Conservation (phyloP, 2,888 invertebrate species). For the Hyppa rectilinea region DNA sequence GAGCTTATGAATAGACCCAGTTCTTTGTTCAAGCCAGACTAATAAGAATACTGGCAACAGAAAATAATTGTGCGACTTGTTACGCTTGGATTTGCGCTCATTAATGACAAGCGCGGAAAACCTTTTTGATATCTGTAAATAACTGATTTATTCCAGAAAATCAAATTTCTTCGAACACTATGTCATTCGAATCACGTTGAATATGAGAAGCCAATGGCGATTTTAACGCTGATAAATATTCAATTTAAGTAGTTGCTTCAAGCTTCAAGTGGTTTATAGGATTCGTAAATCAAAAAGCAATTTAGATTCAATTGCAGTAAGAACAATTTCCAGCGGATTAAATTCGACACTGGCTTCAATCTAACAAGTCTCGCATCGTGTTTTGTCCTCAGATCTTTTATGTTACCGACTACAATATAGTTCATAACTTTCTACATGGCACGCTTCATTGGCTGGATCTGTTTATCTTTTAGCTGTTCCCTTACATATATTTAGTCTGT, state of each 20-base stretch:
- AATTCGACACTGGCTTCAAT: background rate
- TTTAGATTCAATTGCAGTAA: conserved; percentile 3
- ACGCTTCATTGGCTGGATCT: conserved; percentile 35
- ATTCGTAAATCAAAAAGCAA: conserved; percentile 1
- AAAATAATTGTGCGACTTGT: conserved; percentile 68
- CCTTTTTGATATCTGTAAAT: conserved; percentile 16
- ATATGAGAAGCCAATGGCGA: conserved; percentile 3
- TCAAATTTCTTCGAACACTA: conserved; percentile 9
- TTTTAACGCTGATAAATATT: conserved; percentile 36
- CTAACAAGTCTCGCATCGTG: background rate
- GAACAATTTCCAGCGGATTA: background rate
- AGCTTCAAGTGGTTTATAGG: conserved; percentile 14
- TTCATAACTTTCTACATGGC: conserved; percentile 36
- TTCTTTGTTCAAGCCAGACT: conserved; percentile 71
- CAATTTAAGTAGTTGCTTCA: conserved; percentile 12
- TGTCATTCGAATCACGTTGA: conserved; percentile 17
- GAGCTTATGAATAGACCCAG: conserved; percentile 71
- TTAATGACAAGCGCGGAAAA: conserved; percentile 40
- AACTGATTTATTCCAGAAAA: conserved; percentile 30
- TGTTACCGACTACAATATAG: conserved; percentile 17
- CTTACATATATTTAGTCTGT: conserved; percentile 51
- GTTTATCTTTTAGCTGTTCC: conserved; percentile 43
- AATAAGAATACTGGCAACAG: conserved; percentile 69
- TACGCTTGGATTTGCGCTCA: conserved; percentile 63
- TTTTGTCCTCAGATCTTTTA: conserved; percentile 19